Evolutionary conservation across 2,888 invertebrate species (phyloP), one percentile per base, ranked within the genome.

Genomic region (Periphyllus acericola): DNA sequence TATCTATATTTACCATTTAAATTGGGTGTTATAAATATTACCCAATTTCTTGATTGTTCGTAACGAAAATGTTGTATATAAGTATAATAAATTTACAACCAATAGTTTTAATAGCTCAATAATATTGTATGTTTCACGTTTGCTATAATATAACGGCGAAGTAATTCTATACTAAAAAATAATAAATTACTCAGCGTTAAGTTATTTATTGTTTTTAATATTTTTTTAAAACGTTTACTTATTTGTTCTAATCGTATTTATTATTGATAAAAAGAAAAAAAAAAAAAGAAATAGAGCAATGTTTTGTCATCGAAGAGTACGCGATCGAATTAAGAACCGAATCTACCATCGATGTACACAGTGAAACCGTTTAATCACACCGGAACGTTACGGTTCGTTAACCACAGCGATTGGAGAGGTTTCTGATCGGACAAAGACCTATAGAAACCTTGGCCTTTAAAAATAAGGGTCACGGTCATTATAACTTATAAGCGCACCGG

Each of bases 401-500:
- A 66, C 25, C n/a, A n/a, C n/a, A 9, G 80, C 55, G 36, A 66
- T 60, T 66, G 36, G 60, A 66, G 60, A 66, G 60, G 80, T 80
- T 36, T 79, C 8, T 66, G 80, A 66, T 80, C 36, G 60, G 60
- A 36, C 60, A 80, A 80, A 80, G 34, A 80, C 60, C 60, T 19
- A 80, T 66, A n/a, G 36, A 80, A 60, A 80, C 36, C 60, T 80
- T 80, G 80, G 60, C 80, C 80, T 80, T 80, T 80, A 66, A 80
- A 80, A 36, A 80, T 80, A 80, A 80, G 60, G 80, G 60, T 80
- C 36, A 80, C 36, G 80, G 80, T 80, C n/a, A n/a, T 80, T 36
- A 36, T 25, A 55, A 25, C 60, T 25, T 25, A 25, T 25, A 25
- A 36, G 80, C 9, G 36, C 36, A 80, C 55, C 80, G 60, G 60